phyloP scores from a whole-genome alignment of 2,888 invertebrate species.

The Cosmia trapezina region DNA sequence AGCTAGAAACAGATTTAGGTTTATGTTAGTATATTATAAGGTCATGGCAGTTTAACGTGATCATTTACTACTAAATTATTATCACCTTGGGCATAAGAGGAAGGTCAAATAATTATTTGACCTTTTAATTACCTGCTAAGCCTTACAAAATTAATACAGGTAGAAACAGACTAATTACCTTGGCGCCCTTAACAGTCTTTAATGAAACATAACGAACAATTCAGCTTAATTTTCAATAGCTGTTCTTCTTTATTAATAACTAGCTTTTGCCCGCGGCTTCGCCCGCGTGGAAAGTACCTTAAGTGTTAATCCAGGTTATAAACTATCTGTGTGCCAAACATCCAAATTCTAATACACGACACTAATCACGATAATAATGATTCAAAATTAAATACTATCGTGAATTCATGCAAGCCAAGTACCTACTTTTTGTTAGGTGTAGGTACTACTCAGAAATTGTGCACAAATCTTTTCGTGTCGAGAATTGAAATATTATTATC shows the following conservation, averaged over 20 bases:
- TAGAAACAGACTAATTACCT: conserved; percentile 10
- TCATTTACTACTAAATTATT: not conserved
- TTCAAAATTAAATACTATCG: too few relatives aligned
- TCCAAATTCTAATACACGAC: too few relatives aligned
- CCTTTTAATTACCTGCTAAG: conserved; percentile 33
- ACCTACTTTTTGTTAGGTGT: too few relatives aligned
- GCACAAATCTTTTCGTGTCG: too few relatives aligned
- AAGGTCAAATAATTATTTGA: conserved; percentile 23
- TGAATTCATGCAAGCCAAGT: too few relatives aligned
- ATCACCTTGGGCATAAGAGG: conserved; percentile 8
- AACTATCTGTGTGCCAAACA: too few relatives aligned
- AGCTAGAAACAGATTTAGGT: not conserved
- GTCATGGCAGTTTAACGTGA: not conserved
- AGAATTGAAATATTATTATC: too few relatives aligned
- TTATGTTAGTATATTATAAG: not conserved
- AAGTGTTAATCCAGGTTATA: too few relatives aligned
- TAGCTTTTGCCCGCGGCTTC: too few relatives aligned
- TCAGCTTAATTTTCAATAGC: not conserved
- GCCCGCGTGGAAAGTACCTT: too few relatives aligned
- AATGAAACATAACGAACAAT: conserved; percentile 1
- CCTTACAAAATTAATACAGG: conserved; percentile 12
- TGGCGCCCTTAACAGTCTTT: not conserved
- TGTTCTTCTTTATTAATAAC: conserved; percentile 6
- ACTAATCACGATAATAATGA: too few relatives aligned
- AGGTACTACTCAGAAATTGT: too few relatives aligned